Percentiles rank a stretch among this genome's conserved stretches.
Evolutionary conservation across 2,797 vertebrate genomes (phyloP).

Genomic region (Numenius phaeopus): DNA sequence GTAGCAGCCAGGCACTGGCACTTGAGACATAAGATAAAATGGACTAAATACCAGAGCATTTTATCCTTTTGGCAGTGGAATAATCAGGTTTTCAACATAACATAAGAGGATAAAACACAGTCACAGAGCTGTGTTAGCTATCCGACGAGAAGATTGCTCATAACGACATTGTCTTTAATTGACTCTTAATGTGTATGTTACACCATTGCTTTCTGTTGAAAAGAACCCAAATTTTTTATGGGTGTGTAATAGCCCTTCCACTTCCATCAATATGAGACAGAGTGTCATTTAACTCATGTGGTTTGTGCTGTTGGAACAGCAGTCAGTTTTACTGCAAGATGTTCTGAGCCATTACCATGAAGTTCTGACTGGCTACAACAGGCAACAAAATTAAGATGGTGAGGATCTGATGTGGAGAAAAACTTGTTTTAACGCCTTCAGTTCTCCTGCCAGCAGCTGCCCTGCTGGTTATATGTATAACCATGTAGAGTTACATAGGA

Average conservation of each 20-base stretch:
- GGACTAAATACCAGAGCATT: not conserved
- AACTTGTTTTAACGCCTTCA: not conserved
- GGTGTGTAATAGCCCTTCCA: not conserved
- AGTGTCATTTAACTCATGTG: not conserved
- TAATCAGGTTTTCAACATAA: not conserved
- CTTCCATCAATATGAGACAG: fast-evolving
- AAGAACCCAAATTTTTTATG: not conserved
- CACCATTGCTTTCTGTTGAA: not conserved
- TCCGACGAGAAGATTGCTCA: not conserved
- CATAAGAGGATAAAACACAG: not conserved
- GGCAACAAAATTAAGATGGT: not conserved
- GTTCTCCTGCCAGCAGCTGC: not conserved
- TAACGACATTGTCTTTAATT: not conserved
- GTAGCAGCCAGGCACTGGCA: not conserved
- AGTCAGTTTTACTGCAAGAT: not conserved
- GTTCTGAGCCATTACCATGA: not conserved
- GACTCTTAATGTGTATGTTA: not conserved
- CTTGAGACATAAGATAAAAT: not conserved
- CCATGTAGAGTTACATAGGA: not conserved
- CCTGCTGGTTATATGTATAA: not conserved
- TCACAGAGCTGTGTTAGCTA: not conserved
- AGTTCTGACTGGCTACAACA: not conserved
- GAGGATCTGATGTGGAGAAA: not conserved
- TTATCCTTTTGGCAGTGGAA: slow-evolving; percentile 22
- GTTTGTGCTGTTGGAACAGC: not conserved